A percentile compares a stretch with the other conserved stretches of the same genome.
Evolutionary conservation across 2,113 vertebrate genomes (phyloP).

Genomic region (Brachionichthys hirsutus): DNA sequence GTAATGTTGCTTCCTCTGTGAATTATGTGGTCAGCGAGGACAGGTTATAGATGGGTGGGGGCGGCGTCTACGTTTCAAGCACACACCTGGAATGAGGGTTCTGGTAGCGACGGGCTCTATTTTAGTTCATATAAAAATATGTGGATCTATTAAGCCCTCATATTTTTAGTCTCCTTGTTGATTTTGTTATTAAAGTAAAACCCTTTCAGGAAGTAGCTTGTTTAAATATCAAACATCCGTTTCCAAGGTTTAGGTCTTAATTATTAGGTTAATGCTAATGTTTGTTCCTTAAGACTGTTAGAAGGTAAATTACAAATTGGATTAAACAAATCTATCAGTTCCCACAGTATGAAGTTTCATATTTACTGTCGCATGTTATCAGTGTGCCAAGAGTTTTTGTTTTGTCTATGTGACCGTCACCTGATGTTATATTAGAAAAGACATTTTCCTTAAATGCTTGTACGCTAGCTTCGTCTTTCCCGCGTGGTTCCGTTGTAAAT

Average conservation of each 20-base stretch:
- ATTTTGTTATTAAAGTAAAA: not conserved
- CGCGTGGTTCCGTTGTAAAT: not conserved
- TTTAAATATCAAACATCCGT: too few relatives aligned
- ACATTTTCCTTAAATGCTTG: not conserved
- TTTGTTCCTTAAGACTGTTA: too few relatives aligned
- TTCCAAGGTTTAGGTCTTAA: conserved; percentile 11
- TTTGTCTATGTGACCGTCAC: too few relatives aligned
- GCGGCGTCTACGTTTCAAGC: not conserved
- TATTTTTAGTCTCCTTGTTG: not conserved
- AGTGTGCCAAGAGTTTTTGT: not conserved
- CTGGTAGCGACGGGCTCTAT: too few relatives aligned
- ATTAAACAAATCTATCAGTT: not conserved
- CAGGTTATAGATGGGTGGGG: too few relatives aligned
- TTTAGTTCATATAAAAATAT: too few relatives aligned
- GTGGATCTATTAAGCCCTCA: too few relatives aligned
- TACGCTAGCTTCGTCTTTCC: not conserved
- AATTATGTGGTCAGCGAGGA: not conserved
- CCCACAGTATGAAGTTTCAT: conserved; percentile 12
- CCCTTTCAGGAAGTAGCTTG: not conserved
- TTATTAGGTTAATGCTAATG: not conserved
- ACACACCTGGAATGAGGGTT: too few relatives aligned
- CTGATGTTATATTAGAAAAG: too few relatives aligned
- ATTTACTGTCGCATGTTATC: conserved; percentile 55
- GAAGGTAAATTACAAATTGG: too few relatives aligned
- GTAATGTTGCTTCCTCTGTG: conserved; percentile 6